A percentile compares a stretch with the other conserved stretches of the same genome.
Evolutionary conservation across 2,797 vertebrate species (phyloP).

Genomic region (Dermochelys coriacea): DNA sequence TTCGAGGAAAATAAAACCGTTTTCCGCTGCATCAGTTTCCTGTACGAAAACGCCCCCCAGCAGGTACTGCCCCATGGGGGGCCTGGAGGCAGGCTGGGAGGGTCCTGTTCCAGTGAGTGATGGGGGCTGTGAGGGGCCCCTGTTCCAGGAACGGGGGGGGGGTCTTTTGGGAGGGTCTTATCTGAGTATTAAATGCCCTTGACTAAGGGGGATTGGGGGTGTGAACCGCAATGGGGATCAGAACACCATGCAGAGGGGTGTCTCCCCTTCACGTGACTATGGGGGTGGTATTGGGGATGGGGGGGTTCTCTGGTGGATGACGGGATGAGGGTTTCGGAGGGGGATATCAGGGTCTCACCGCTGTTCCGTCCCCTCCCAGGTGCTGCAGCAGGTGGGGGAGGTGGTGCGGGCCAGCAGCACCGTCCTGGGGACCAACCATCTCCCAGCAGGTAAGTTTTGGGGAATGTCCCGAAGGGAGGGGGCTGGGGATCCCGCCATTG

Average conservation of each 20-base stretch:
- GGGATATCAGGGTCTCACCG: not conserved
- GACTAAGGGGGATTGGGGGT: no score
- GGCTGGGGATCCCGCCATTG: not conserved
- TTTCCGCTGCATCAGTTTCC: slow-evolving; percentile 86
- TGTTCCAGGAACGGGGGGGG: no score
- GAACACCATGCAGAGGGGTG: no score
- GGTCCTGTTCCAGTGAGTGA: no score
- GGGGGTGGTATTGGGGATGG: no score
- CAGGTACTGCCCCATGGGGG: slow-evolving; percentile 59
- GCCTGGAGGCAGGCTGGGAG: not conserved
- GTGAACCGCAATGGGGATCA: no score
- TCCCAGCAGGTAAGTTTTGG: slow-evolving; percentile 68
- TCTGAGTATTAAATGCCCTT: no score
- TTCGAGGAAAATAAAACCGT: slow-evolving; percentile 90
- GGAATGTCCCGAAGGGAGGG: not conserved
- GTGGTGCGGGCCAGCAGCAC: slow-evolving; percentile 66
- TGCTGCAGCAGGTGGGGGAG: slow-evolving; percentile 66
- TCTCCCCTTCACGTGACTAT: not conserved
- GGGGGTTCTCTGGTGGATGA: not conserved
- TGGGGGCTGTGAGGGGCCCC: no score
- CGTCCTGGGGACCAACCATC: slow-evolving; percentile 45
- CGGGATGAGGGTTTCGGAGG: not conserved
- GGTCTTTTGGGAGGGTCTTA: no score
- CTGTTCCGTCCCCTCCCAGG: slow-evolving; percentile 17
- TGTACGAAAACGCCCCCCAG: slow-evolving; percentile 82